These are phyloP conservation scores for Ploceus nigricollis DNA, from an alignment of 2,113 vertebrate species.

Conservation along the genomic window DNA sequence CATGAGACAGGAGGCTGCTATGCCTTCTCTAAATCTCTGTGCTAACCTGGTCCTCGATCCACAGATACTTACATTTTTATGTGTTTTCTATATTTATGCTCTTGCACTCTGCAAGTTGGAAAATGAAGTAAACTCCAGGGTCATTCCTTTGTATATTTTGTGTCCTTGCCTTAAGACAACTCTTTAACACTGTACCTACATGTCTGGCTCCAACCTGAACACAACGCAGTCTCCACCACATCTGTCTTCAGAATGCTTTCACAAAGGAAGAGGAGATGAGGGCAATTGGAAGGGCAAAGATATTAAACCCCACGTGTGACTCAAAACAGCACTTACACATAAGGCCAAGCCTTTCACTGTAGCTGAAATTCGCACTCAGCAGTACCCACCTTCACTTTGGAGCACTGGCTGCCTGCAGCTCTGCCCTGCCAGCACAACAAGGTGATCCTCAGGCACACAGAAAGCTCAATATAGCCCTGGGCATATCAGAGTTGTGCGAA, in stretches of 20 bases:
- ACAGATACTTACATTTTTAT: not conserved
- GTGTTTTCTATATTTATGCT: not conserved
- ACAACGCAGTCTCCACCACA: accelerated
- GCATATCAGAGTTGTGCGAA: not conserved
- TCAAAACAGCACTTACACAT: not conserved
- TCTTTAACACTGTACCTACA: not conserved
- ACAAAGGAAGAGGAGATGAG: not conserved
- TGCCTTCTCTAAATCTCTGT: not conserved
- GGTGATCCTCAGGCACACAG: not conserved
- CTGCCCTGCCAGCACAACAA: not conserved
- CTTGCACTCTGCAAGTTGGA: not conserved
- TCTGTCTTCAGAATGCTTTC: not conserved
- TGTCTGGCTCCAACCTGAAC: not conserved
- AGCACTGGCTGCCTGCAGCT: not conserved
- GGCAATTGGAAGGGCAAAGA: not conserved
- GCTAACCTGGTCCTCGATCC: not conserved
- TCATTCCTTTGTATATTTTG: not conserved
- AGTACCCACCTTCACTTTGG: not conserved
- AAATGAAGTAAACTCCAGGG: not conserved
- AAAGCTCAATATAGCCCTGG: not conserved
- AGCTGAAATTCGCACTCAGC: not conserved
- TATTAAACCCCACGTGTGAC: accelerated
- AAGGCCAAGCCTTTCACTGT: not conserved
- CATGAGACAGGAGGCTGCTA: not conserved
- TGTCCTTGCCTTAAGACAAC: not conserved